Evolutionary conservation across 1,140 invertebrate genomes (phyloP).

Genomic region (Lerema accius): DNA sequence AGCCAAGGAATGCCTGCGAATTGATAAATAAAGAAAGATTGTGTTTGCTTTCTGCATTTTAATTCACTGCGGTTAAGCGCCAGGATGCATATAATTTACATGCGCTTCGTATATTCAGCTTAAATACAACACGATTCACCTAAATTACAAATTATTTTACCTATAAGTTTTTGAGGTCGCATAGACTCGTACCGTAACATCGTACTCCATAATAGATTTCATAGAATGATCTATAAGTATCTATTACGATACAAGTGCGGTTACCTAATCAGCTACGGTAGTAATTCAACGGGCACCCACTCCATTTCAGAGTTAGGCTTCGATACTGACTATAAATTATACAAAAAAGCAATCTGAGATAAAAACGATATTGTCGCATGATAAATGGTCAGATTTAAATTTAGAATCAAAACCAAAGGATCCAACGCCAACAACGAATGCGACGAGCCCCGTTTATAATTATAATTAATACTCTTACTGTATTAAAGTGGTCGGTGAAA

Average conservation of each 20-base stretch:
- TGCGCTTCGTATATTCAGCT: constrained; percentile 5
- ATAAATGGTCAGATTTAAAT: constrained; percentile 81
- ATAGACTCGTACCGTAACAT: constrained; percentile 9
- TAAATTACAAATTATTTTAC: constrained; percentile 2
- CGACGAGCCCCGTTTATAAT: constrained; percentile 78
- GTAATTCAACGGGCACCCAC: constrained; percentile 55
- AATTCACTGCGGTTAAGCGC: constrained; percentile 22
- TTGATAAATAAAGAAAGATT: constrained; percentile 33
- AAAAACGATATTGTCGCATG: constrained; percentile 78
- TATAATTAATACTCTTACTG: constrained; percentile 82
- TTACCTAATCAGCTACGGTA: constrained; percentile 37
- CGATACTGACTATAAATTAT: constrained; percentile 28
- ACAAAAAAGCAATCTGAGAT: constrained; percentile 44
- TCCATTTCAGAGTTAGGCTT: constrained; percentile 32
- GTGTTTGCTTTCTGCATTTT: constrained; percentile 30
- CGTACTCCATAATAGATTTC: background rate
- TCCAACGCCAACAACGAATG: constrained; percentile 67
- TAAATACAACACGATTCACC: background rate
- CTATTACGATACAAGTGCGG: constrained; percentile 15
- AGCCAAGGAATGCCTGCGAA: constrained; percentile 33
- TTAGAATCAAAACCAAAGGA: constrained; percentile 68
- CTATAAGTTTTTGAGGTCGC: background rate
- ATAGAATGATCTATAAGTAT: constrained; percentile 13
- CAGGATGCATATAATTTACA: constrained; percentile 21
- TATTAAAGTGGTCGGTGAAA: constrained; percentile 76